Conservation (phyloP, 2,113 vertebrate genomes). For the Phrynosoma platyrhinos region DNA sequence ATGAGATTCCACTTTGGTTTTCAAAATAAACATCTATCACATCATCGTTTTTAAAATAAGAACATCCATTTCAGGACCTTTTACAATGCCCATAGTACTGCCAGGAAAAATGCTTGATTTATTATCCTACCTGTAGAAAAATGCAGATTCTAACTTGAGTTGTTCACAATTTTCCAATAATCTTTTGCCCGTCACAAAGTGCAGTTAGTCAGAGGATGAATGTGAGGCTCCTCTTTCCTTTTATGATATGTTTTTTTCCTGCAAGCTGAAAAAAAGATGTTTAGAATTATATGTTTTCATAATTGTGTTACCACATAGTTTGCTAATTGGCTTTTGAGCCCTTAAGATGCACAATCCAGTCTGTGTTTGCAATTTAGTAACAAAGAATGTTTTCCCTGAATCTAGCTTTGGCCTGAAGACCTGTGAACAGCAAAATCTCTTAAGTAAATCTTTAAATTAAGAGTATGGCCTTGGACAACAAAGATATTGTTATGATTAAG, state of each 20-base stretch:
- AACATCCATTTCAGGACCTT: slow-evolving; percentile 31
- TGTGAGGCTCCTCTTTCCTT: slow-evolving; percentile 48
- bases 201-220: slow-evolving; percentile 63
- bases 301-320: slow-evolving; percentile 34
- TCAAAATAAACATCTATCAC: neutral
- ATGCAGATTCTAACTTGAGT: slow-evolving; percentile 59
- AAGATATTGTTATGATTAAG: neutral
- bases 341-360: slow-evolving; percentile 28
- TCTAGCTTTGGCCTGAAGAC: neutral
- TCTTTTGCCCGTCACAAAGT: slow-evolving; percentile 47
- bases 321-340: slow-evolving; percentile 43
- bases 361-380: slow-evolving; percentile 46
- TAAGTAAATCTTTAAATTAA: neutral
- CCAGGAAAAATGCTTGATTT: neutral
- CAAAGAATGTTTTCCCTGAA: neutral
- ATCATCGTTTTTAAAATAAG: slow-evolving; percentile 30
- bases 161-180: slow-evolving; percentile 59
- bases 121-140: slow-evolving; percentile 51
- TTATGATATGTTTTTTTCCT: neutral
- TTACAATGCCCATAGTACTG: slow-evolving; percentile 9
- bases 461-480: neutral
- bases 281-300: slow-evolving; percentile 55
- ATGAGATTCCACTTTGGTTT: slow-evolving; percentile 32
- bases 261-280: slow-evolving; percentile 49
- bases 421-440: neutral